Conservation (phyloP, 2,888 invertebrate genomes). For the Podabrus alpinus region DNA sequence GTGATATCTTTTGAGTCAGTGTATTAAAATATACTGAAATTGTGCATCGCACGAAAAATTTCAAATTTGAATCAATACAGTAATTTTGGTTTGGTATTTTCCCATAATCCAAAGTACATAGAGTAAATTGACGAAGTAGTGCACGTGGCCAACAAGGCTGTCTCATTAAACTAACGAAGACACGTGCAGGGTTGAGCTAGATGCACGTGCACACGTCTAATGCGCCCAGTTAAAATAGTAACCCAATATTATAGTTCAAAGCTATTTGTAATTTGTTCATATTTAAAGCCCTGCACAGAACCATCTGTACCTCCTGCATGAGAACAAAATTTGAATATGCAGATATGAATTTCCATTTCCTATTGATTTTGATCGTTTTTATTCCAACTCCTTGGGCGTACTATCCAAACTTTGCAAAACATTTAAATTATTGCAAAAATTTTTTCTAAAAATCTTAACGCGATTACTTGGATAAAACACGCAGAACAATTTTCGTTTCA, state of each 20-base stretch:
- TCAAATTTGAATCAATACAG: background rate
- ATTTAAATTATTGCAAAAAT: background rate
- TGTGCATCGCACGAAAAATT: background rate
- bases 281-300: slow-evolving; percentile 19
- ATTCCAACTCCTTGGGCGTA: background rate
- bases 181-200: slow-evolving; percentile 42
- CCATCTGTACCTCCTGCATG: slow-evolving; percentile 14
- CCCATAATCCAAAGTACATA: slow-evolving; percentile 8
- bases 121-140: slow-evolving; percentile 26
- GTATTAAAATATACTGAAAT: background rate
- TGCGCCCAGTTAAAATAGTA: slow-evolving; percentile 41
- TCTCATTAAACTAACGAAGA: slow-evolving; percentile 48
- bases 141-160: slow-evolving; percentile 44
- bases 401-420: background rate
- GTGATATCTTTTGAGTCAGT: background rate
- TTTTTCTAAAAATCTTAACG: background rate
- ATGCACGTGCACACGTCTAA: slow-evolving; percentile 41
- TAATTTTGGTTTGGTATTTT: background rate
- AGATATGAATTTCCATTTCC: background rate
- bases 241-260: slow-evolving; percentile 40
- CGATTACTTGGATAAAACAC: background rate
- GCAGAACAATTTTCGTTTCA: slow-evolving; percentile 13
- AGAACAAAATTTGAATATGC: background rate
- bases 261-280: slow-evolving; percentile 31
- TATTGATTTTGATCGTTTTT: background rate